Percentiles rank a stretch among this genome's conserved stretches.
Conservation (phyloP, 2,797 vertebrate genomes). For the Melanotaenia maccullochi region DNA sequence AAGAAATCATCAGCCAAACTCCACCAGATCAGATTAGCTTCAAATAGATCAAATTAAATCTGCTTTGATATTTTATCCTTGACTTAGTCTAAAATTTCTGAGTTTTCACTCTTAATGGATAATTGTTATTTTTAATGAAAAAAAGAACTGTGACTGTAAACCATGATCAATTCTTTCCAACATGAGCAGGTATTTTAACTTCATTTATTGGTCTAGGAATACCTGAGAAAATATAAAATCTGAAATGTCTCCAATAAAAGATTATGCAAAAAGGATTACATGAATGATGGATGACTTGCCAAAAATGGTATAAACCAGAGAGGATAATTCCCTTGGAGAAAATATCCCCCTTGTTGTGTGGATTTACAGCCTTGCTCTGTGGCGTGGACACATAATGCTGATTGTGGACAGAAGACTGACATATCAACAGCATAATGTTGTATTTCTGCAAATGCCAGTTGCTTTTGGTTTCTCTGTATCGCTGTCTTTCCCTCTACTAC, state of each 20-base stretch:
- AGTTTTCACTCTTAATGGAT: neutral
- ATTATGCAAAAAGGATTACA: slow-evolving; percentile 64
- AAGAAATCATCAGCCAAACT: neutral
- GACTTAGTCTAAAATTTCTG: neutral
- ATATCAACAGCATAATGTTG: slow-evolving; percentile 45
- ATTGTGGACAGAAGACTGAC: slow-evolving; percentile 30
- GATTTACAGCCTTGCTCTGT: slow-evolving; percentile 16
- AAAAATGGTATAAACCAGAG: slow-evolving; percentile 34
- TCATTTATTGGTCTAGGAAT: neutral
- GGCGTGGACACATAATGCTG: slow-evolving; percentile 13
- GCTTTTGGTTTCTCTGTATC: slow-evolving; percentile 24
- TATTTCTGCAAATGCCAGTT: slow-evolving; percentile 47
- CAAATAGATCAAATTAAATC: neutral
- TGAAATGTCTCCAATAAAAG: slow-evolving; percentile 47
- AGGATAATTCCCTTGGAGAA: slow-evolving; percentile 38
- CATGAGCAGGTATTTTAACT: slow-evolving; percentile 2
- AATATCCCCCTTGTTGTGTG: slow-evolving; percentile 26
- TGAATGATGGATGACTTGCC: slow-evolving; percentile 42
- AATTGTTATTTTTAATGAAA: neutral
- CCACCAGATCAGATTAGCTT: neutral
- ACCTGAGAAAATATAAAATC: slow-evolving; percentile 38
- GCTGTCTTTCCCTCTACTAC: neutral
- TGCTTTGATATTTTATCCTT: neutral
- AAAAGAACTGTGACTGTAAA: neutral
- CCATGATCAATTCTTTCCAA: neutral